A percentile compares a stretch with the other conserved stretches of the same genome.
These are phyloP conservation scores for Mormyrus proboscirostris DNA, from an alignment of 2,797 vertebrate genomes.

Conservation along the genomic window DNA sequence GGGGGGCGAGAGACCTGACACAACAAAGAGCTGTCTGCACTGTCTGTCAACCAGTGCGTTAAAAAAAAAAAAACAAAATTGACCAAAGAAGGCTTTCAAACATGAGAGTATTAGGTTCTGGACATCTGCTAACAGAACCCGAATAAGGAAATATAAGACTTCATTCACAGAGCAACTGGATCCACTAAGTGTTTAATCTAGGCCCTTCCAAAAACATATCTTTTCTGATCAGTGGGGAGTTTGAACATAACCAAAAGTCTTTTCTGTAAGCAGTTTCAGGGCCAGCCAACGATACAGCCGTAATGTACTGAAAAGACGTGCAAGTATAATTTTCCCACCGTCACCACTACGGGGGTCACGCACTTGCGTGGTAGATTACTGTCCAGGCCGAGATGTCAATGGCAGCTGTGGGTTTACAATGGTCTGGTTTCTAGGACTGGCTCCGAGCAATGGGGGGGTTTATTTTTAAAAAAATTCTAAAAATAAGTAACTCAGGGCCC, in stretches of 20 bases:
- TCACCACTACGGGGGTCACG: neutral
- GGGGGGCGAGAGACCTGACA: constrained; percentile 1
- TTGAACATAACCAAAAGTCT: neutral
- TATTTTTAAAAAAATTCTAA: neutral
- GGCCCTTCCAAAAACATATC: neutral
- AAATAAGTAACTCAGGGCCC: neutral
- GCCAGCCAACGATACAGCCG: neutral
- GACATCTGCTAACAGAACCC: neutral
- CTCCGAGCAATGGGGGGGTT: neutral
- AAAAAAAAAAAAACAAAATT: neutral
- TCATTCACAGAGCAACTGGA: neutral
- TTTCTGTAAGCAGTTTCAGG: neutral
- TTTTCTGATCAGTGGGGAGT: neutral
- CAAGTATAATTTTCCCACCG: neutral
- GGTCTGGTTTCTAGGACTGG: neutral
- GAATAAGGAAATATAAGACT: neutral
- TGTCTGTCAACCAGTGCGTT: neutral
- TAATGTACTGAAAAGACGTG: neutral
- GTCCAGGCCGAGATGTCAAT: neutral
- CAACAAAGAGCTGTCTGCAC: constrained; percentile 14
- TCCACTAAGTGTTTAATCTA: neutral
- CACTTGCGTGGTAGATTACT: neutral
- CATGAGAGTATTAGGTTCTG: neutral
- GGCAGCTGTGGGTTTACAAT: neutral
- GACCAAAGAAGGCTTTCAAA: neutral